Evolutionary conservation across 2,113 vertebrate genomes (phyloP), one percentile per base, ranked within the genome.

Genomic region (Antechinus flavipes): DNA sequence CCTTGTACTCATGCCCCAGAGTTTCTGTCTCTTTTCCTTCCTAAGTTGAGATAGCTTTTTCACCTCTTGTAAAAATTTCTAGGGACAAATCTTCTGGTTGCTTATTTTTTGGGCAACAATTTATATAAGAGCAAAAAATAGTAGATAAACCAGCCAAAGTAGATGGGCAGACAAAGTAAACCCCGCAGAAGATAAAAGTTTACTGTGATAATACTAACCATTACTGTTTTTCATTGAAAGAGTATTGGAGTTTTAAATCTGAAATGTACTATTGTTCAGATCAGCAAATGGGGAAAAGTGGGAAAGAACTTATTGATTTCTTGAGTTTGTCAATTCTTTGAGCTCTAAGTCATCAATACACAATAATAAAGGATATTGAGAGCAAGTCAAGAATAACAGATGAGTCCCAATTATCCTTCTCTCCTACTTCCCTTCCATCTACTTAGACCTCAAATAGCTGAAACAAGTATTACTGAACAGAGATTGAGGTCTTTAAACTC

Each of bases 301-400:
- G 90, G 49, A 49, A 90, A 90, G 24, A 50, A 90, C 47, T 90
- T 90, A 90, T 90, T 24, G 30, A 95, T 93, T 26, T 50, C 91
- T 94, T 95, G 90, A 94, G 55, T 94, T 90, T 96, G 27, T 94
- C 93, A 55, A 84, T 61, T 96, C 53, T 89, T 96, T 93, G 91
- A 91, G 58, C 91, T 42, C 93, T 42, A 55, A 91, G 93, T 92
- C 90, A 95, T 95, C 91, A 91, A 90, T 92, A 92, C 46, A 58
- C 50, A 97, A 92, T 95, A 97, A 95, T 97, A 94, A 96, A 96
- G 91, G 55, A 84, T 50, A 96, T 96, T 89, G 96, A 96, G 90
- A 95, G 90, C 42, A 47, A 95, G 55, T 91, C 55, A 92, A 93
- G 55, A 91, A 76, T 93, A 93, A 90, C 90, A 89, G 61, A 92